Conservation (phyloP, 1,140 invertebrate species). For the Drosophila arizonae region DNA sequence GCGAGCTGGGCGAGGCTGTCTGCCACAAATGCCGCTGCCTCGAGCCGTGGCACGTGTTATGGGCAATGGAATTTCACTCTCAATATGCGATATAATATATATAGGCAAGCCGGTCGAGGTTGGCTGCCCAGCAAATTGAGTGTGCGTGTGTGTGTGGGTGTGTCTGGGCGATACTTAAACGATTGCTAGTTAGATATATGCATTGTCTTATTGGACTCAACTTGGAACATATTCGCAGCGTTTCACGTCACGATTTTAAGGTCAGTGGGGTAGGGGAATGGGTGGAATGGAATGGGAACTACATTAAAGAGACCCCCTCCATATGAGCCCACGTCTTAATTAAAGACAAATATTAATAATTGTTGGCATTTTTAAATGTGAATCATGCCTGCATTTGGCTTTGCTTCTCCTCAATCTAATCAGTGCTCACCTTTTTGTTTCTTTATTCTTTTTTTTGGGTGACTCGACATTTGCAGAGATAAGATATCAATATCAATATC, state of each 20-base stretch:
- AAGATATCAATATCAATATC: constrained; percentile 59
- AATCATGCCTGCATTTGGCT: constrained; percentile 37
- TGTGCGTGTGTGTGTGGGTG: constrained; percentile 51
- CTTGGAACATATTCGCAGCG: constrained; percentile 14
- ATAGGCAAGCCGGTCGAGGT: constrained; percentile 17
- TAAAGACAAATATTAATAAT: constrained; percentile 28
- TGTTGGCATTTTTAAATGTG: constrained; percentile 7
- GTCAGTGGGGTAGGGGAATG: not conserved
- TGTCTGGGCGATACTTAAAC: constrained; percentile 61
- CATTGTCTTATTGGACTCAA: constrained; percentile 54
- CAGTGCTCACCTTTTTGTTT: constrained; percentile 5
- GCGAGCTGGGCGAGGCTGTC: not conserved
- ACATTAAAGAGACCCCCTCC: not conserved
- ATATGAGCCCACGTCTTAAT: constrained; percentile 11
- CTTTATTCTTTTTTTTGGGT: constrained; percentile 21
- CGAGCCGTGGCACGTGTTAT: constrained; percentile 38
- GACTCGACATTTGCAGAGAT: constrained; percentile 56
- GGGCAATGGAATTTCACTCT: constrained; percentile 48
- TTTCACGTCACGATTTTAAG: constrained; percentile 35
- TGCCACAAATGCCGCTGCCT: not conserved
- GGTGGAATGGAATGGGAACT: too few species aligned
- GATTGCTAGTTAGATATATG: constrained; percentile 63
- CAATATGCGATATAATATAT: constrained; percentile 11
- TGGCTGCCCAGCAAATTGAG: constrained; percentile 13
- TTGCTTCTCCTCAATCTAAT: constrained; percentile 47